Evolutionary conservation across 2,113 vertebrate genomes (phyloP).

Genomic region (Globicephala melas): DNA sequence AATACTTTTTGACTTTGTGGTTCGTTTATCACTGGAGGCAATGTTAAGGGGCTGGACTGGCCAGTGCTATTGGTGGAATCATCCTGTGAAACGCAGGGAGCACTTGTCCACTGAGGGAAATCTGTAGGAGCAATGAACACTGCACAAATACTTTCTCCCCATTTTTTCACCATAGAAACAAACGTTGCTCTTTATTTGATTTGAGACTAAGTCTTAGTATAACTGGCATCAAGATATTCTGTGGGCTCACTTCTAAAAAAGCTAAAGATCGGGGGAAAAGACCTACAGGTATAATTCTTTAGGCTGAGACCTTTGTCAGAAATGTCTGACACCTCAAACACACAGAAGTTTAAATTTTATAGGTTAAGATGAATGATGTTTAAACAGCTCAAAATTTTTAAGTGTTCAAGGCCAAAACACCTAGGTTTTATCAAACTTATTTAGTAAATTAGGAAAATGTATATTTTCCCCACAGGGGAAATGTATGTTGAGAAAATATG

Average conservation of each 20-base stretch:
- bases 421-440: background rate
- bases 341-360: background rate
- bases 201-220: background rate
- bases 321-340: background rate
- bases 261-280: background rate
- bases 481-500: background rate
- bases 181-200: background rate
- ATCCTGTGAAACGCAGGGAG: accelerated
- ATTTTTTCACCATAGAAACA: background rate
- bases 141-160: background rate
- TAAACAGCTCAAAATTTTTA: background rate
- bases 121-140: too few relatives aligned
- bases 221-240: background rate
- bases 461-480: background rate
- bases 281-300: background rate
- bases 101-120: accelerated
- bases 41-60: background rate
- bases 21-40: background rate
- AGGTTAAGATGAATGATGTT: background rate
- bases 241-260: background rate
- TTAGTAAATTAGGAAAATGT: background rate
- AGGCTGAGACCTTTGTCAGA: background rate
- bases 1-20: background rate
- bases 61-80: background rate
- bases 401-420: background rate